Base-by-base conservation (phyloP, 1,140 invertebrate genomes). In the Wiebesia pumilae region DNA sequence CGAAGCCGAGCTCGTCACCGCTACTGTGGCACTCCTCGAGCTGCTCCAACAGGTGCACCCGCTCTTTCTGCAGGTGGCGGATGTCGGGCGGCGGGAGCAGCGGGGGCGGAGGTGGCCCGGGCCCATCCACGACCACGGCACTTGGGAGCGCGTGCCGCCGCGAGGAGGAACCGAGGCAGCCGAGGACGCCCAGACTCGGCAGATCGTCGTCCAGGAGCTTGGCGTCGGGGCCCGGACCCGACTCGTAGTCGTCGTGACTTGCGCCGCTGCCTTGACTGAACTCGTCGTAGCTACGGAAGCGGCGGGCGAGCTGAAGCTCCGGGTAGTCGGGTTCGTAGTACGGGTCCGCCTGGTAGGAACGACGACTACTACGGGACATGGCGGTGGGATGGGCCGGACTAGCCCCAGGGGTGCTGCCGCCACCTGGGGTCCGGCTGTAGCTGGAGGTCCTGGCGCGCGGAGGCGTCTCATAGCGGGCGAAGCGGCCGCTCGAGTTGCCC, bases 21-120 rank as follows among this genome's bases (percentile, higher is more conserved):
- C 96, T 96, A 89, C 96, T 96, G 83, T 95, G 95, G 92, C 95
- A 96, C 88, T 96, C 96, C 90, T 97, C 96, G 65, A 96, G 93
- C 90, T 96, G 96, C 90, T 97, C 96, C 35, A 96, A 90, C 51
- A 96, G 93, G 90, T 95, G 96, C 10, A 95, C 95, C 67, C 96
- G 94, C 90, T 96, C 96, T 91, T 96, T 97, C 89, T 97, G 96
- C 71, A 96, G 93, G 89, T 96, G 95, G 71, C 95, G 91, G 78
- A 96, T 96, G 90, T 96, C 81, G 3, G 95, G 95, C 27, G 92
- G 93, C 54, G 94, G 88, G 19, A 93, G 87, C 2, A 93, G 91
- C 47, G 91, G 77, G 0, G 43, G 43, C 14, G 84, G 88, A 0
- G 93, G 91, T 33, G 91, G 91, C 1, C 90, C 90, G 62, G 91